Percentiles rank a stretch among this genome's conserved stretches.
phyloP scores from a whole-genome alignment of 2,113 vertebrate genomes.

The Hydropotes inermis region DNA sequence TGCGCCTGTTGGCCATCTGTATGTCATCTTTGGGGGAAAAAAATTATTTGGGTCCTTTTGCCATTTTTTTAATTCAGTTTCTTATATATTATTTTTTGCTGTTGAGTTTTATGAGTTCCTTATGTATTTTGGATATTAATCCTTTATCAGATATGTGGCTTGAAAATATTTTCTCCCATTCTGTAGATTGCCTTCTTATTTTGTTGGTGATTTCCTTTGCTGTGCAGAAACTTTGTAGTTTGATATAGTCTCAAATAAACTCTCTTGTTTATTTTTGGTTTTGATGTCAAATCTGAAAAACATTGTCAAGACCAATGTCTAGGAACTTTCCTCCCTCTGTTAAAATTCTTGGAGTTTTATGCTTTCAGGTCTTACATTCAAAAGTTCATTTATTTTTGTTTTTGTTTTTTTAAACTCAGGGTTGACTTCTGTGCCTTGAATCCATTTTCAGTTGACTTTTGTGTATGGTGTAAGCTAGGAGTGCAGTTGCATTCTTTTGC shows the following conservation, averaged over 20 bases:
- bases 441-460: background rate
- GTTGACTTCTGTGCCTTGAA: background rate
- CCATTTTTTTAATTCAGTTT: background rate
- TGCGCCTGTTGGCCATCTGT: background rate
- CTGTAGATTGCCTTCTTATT: background rate
- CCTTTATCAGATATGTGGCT: background rate
- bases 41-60: background rate
- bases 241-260: background rate
- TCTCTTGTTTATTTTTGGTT: background rate
- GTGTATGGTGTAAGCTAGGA: background rate
- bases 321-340: background rate
- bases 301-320: background rate
- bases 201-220: background rate
- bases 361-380: background rate
- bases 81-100: background rate
- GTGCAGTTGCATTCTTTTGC: background rate
- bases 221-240: background rate
- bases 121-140: background rate
- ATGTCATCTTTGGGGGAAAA: background rate
- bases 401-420: background rate
- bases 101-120: background rate
- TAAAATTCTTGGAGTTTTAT: background rate
- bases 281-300: background rate
- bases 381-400: background rate
- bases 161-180: background rate